Percentiles rank a stretch among this genome's conserved stretches.
These are phyloP conservation scores for Erebia ligea DNA, from an alignment of 2,888 invertebrate genomes.

Conservation along the genomic window DNA sequence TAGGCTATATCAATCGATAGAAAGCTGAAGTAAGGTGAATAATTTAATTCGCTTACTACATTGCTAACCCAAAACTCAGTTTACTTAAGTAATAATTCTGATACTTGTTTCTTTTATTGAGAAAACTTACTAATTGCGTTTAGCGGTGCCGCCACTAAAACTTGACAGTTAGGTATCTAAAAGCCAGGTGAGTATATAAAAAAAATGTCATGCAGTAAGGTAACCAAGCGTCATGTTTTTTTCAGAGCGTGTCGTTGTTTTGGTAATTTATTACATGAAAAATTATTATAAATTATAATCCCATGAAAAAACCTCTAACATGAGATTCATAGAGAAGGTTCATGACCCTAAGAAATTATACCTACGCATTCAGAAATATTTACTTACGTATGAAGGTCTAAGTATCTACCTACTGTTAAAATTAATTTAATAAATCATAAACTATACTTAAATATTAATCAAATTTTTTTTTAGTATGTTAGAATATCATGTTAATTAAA, in stretches of 20 bases:
- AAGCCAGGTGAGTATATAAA: slow-evolving; percentile 11
- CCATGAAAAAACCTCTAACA: too few species aligned
- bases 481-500: too few species aligned
- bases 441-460: too few species aligned
- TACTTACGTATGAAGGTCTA: too few species aligned
- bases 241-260: not conserved
- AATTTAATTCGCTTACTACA: not conserved
- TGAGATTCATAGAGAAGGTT: too few species aligned
- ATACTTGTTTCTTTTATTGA: slow-evolving; percentile 13
- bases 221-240: not conserved
- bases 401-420: too few species aligned
- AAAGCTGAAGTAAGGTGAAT: not conserved
- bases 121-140: slow-evolving; percentile 23
- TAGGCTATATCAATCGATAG: not conserved
- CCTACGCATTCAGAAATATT: too few species aligned
- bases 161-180: slow-evolving; percentile 22
- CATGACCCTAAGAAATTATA: too few species aligned
- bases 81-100: slow-evolving; percentile 17
- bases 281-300: not conserved
- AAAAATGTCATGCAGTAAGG: slow-evolving; percentile 13
- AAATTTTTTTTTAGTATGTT: too few species aligned
- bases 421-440: too few species aligned
- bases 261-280: not conserved
- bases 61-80: slow-evolving; percentile 11
- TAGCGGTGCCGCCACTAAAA: slow-evolving; percentile 13